These are phyloP conservation scores for Pluvialis apricaria DNA, from an alignment of 2,113 vertebrate species.

Conservation along the genomic window DNA sequence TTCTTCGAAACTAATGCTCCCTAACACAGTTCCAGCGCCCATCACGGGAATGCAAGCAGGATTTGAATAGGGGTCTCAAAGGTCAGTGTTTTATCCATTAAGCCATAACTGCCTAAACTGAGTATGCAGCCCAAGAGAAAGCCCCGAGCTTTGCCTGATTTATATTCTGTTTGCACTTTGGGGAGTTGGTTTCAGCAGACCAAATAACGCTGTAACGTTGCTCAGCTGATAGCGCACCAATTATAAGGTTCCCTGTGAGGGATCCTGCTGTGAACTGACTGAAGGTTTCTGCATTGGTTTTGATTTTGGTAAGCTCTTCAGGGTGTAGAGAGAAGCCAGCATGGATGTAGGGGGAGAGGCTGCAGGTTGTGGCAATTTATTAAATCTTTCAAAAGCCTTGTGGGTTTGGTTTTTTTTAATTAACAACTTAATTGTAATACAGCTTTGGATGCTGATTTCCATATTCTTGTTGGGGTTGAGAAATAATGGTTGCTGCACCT, in stretches of 20 bases:
- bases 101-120: not conserved
- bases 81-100: conserved; percentile 3
- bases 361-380: not conserved
- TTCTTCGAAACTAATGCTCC: not conserved
- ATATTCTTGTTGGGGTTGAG: not conserved
- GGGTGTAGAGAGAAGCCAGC: not conserved
- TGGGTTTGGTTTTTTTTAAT: not conserved
- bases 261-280: not conserved
- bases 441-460: not conserved
- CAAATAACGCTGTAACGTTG: not conserved
- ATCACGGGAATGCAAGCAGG: not conserved
- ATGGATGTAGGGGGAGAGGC: not conserved
- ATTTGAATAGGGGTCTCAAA: not conserved
- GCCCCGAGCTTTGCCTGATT: not conserved
- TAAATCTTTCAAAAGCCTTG: not conserved
- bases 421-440: not conserved
- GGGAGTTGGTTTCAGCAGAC: conserved; percentile 1
- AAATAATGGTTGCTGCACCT: not conserved
- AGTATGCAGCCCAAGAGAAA: not conserved
- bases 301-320: not conserved
- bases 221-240: not conserved
- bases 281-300: not conserved
- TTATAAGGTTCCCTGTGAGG: not conserved
- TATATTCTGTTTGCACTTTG: not conserved
- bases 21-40: not conserved